phyloP scores from a whole-genome alignment of 2,797 vertebrate species.

The Hephaestus fuliginosus region DNA sequence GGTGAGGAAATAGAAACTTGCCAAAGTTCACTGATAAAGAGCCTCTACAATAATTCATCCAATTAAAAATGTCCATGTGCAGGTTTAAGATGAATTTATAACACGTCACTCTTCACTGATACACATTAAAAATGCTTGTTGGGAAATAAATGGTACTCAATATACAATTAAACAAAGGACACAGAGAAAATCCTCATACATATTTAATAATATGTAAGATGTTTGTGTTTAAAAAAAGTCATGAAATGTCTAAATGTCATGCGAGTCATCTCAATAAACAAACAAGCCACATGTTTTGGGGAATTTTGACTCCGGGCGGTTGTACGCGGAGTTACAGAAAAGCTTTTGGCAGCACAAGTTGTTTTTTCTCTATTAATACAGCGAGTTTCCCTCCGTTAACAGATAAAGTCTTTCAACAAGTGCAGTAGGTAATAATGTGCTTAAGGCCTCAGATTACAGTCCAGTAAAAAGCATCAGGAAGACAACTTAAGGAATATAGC shows the following conservation, averaged over 20 bases:
- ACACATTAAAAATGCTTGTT: background rate
- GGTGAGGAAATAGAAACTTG: background rate
- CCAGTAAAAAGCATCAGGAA: background rate
- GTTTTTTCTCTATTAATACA: slow-evolving; percentile 12
- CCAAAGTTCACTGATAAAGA: slow-evolving; percentile 1
- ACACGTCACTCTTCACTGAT: background rate
- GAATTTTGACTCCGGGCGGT: slow-evolving; percentile 19
- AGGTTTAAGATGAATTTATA: background rate
- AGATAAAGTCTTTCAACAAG: slow-evolving; percentile 9
- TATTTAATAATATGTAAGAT: slow-evolving; percentile 45
- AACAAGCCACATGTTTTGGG: background rate
- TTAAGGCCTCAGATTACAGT: slow-evolving; percentile 35
- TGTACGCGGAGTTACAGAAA: background rate
- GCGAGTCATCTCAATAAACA: background rate
- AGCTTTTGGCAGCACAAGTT: background rate
- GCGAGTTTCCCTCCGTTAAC: background rate
- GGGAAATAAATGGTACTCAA: background rate
- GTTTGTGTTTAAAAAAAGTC: slow-evolving; percentile 16
- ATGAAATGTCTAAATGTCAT: slow-evolving; percentile 18
- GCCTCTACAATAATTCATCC: background rate
- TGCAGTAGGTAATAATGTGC: slow-evolving; percentile 28
- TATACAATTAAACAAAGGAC: background rate
- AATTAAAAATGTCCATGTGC: background rate
- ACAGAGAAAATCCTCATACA: slow-evolving; percentile 14
- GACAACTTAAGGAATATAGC: background rate